Evolutionary conservation across 2,797 vertebrate genomes (phyloP), one percentile per base, ranked within the genome.

Genomic region (Luscinia megarhynchos): DNA sequence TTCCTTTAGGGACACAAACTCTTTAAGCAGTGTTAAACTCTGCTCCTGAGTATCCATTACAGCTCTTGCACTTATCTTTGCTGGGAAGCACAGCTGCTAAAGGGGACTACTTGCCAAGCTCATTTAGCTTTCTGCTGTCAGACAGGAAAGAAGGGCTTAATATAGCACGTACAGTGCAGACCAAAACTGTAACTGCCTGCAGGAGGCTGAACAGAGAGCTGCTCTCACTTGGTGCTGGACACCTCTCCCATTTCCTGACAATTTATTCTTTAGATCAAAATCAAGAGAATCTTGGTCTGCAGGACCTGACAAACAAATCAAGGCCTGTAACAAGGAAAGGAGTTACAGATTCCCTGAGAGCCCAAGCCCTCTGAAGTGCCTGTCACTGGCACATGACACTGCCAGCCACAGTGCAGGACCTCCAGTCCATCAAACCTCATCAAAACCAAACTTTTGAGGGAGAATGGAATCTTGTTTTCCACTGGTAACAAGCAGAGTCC

Each of bases 131-230:
- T 81, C 83, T 90, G 83, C 83, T 81, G 66, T 88, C 90, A 88
- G 66, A 70, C 41, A 73, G 40, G 30, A 84, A 93, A 91, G 48
- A 55, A 77, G 38, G 15, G 50, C 88, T 93, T 91, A 93, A 91
- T 77, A 74, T 59, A 90, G 80, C 86, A 84, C 0, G 7, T 57
- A 84, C 58, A 81, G 62, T 58, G 70, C 88, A 90, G 93, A 89
- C 40, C 81, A 78, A 75, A 94, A 84, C 59, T 67, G 12, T n/a
- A 84, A 86, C 41, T 81, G 87, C 73, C 62, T 88, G 80, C 54
- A 90, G 34, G 24, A 81, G 50, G 50, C 76, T 86, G 72, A 53
- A 50, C 40, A 83, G 59, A 70, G 32, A 70, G 58, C 66, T 73
- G 20, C 51, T 50, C 63, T 68, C 59, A 74, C 45, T 63, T 53